Base-by-base conservation (phyloP, 1,140 invertebrate species). In the Drosophila erecta region DNA sequence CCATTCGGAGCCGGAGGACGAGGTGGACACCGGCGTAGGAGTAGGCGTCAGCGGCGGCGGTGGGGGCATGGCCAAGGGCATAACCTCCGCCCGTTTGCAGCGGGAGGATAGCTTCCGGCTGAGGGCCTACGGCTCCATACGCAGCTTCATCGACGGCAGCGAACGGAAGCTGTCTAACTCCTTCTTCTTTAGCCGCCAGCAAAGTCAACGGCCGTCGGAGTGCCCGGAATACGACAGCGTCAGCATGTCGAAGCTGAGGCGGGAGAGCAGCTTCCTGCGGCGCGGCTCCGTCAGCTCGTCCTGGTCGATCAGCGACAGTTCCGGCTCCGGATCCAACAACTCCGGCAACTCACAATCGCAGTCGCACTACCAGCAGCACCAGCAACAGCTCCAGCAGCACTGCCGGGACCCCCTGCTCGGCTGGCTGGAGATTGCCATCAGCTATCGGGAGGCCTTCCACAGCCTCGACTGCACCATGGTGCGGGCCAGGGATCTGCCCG, bases 381-480 rank as follows among this genome's bases (percentile, higher is more conserved):
- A 69, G 6, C 72, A 58, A 6, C 59, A 70, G 14, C 64, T 57
- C 15, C 72, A 77, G 3, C 81, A 75, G n/a, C 78, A 89, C 54
- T 91, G 87, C 43, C 79, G 91, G 1, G 93, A 93, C 70, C 87
- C 93, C 0, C 92, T 93, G 2, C 93, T 95, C 33, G 95, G 95
- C 1, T 95, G 94, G 53, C 92, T 98, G 41, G 96, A 97, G 90
- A 94, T 97, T 43, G 95, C 96, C 15, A 90, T 98, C 38, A 94
- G 95, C n/a, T 97, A 97, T 92, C 96, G 97, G 74, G 95, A 95
- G 62, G 92, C 93, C 11, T 95, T 95, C 41, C 95, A 95, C 67
- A 95, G 95, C 14, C 93, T 98, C 12, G 96, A 97, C 74, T 97
- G 96, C 84, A 96, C 95, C 1, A 94, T 98, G 20, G 94, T 96